Conservation (phyloP, 2,797 vertebrate species). For the Crypturellus tataupa region DNA sequence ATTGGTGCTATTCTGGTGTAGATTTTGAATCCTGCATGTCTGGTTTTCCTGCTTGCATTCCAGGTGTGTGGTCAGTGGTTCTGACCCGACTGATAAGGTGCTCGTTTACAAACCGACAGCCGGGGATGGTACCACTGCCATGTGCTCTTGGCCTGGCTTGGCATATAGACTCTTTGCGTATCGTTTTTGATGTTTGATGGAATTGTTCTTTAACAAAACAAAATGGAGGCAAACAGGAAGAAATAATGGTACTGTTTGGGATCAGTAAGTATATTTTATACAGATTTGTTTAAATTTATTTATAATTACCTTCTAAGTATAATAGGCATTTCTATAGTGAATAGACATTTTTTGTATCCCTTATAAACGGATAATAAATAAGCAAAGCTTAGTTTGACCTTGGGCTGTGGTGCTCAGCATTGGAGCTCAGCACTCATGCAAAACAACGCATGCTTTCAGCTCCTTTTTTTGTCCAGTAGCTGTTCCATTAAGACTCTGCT, state of each 20-base stretch:
- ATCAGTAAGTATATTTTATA: not conserved
- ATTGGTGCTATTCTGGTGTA: not conserved
- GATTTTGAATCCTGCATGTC: not conserved
- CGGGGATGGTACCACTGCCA: not conserved
- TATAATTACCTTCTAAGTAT: not conserved
- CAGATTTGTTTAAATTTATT: not conserved
- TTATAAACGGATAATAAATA: not conserved
- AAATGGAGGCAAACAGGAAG: not conserved
- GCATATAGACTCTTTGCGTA: not conserved
- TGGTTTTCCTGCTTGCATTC: not conserved
- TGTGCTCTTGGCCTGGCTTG: not conserved
- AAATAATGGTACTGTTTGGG: not conserved
- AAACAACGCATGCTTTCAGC: not conserved
- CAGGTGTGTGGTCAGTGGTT: not conserved
- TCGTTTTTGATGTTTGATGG: not conserved
- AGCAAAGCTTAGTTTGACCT: not conserved
- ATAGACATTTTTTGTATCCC: not conserved
- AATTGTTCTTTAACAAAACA: not conserved
- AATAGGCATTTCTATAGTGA: not conserved
- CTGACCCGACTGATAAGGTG: too few species aligned
- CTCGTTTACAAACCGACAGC: not conserved
- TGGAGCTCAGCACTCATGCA: not conserved
- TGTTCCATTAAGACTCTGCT: not conserved
- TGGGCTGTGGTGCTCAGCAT: not conserved
- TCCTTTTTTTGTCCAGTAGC: not conserved